Base-by-base conservation (phyloP, 2,797 vertebrate species). In the Artibeus lituratus region DNA sequence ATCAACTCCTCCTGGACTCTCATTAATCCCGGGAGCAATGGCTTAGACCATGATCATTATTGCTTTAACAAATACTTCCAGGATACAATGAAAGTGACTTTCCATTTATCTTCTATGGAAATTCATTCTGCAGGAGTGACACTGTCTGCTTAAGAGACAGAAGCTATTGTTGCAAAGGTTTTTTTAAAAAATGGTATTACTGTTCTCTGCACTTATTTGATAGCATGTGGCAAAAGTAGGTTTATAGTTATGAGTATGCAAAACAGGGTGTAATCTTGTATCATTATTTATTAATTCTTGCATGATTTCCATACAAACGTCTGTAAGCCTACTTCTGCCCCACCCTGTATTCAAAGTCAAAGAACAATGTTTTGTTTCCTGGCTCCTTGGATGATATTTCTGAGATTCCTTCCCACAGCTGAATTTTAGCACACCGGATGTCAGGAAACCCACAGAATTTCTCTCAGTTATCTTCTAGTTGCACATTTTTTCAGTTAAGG, bases 51-150 rank as follows among this genome's bases (percentile, higher is more conserved):
- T 91, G 49, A 97, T 95, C 82, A 94, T 93, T 98, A 88, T 42
- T 96, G 80, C 87, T 97, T 98, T 97, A 98, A 97, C 51, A 97
- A 98, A 97, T 67, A 94, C 74, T 97, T 85, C 76, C 81, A 97
- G 51, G 84, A 97, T 97, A 97, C 49, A 53, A 96, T 4, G 16
- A 93, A 97, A 44, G 70, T 96, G 98, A 90, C 53, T 96, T 97
- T 97, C 96, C 57, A 97, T 98, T 98, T 97, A 95, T 91, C 69
- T 98, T 92, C 87, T 84, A 95, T 37, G 59, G 91, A 97, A 97
- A 97, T 96, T 96, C 65, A 77, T 98, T 97, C 93, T 97, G 95
- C 39, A 55, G 83, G 93, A 98, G 55, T 87, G 93, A 93, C 22
- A 90, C 69, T 98, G 95, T 97, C 97, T 97, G 86, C 62, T 95